Conservation (phyloP, 1,140 invertebrate species). For the Drosophila nigrodunni region DNA sequence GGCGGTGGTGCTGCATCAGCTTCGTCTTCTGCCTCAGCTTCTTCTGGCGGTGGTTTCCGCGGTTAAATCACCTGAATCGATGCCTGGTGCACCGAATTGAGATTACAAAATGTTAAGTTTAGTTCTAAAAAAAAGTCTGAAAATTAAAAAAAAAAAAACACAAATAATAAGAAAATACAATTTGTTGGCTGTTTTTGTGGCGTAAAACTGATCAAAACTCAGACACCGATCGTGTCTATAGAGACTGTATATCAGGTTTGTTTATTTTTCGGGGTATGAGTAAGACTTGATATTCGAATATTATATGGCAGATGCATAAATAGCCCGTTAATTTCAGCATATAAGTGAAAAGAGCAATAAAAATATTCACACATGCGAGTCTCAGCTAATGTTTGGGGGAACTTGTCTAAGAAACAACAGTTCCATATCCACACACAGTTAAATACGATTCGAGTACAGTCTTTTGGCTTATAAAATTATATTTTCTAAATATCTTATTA, state of each 20-base stretch:
- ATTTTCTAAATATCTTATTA: too few species aligned
- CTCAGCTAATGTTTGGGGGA: not conserved
- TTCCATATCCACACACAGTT: not conserved
- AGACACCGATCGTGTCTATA: not conserved
- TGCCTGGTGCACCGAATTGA: slow-evolving; percentile 9
- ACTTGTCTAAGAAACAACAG: not conserved
- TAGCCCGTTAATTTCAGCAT: slow-evolving; percentile 33
- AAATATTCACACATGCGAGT: slow-evolving; percentile 35
- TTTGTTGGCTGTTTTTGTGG: not conserved
- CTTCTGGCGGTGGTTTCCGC: slow-evolving; percentile 22
- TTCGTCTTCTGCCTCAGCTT: slow-evolving; percentile 4
- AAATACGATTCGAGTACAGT: not conserved
- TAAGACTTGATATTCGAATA: slow-evolving; percentile 6
- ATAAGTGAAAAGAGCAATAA: slow-evolving; percentile 34
- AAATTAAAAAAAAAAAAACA: slow-evolving; percentile 26
- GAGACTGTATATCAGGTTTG: slow-evolving; percentile 17
- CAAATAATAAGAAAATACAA: not conserved
- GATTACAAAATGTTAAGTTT: slow-evolving; percentile 31
- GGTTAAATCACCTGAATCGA: slow-evolving; percentile 22
- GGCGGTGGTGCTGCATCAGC: slow-evolving; percentile 12
- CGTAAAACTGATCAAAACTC: not conserved
- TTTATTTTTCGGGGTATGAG: not conserved
- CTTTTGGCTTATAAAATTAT: too few species aligned
- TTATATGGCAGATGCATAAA: slow-evolving; percentile 12
- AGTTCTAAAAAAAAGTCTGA: slow-evolving; percentile 31